Evolutionary conservation across 2,797 vertebrate species (phyloP), one percentile per base, ranked within the genome.

Genomic region (Sardinella longiceps): DNA sequence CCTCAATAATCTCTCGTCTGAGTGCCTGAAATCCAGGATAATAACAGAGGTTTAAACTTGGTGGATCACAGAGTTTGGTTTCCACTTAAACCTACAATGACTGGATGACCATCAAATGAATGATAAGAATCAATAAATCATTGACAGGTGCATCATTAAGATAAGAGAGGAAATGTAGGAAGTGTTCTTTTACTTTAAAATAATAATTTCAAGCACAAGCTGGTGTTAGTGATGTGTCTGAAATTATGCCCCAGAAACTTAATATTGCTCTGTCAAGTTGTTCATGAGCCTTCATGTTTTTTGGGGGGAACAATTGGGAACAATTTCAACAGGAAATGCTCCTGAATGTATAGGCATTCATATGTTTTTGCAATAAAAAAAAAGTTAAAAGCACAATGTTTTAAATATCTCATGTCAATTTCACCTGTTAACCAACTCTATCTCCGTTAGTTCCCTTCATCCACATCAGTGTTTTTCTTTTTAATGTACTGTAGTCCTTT

Each of bases 1-100:
- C 86, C 84, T 84, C 84, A 83, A 84, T 83, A 88, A 88, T 88
- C 82, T 39, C 43, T 81, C 53, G 85, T 84, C 43, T 53, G 56
- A 25, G 74, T 81, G 20, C 45, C 82, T 85, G 37, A 88, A 83
- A 89, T 84, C 86, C 77, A 53, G 45, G 30, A 50, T 87, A 70
- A 84, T 87, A 60, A 84, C 74, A 84, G 83, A 84, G 83, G 37
- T 84, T 18, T 70, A 30, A 70, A 70, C 28, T 18, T 14, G 11
- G 12, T 70, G 12, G 63, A 70, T 70, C 63, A 70, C 28, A 70
- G 63, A 30, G 4, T 48, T 48, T 30, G 63, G 63, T 70, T 30
- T 70, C 30, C 37, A 3, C 25, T 63, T 63, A 28, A 14, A 33
- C 11, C 15, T 30, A 66, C 30, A 33, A 37, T 70, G 63, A 12